Evolutionary conservation across 1,140 invertebrate genomes (phyloP), one percentile per base, ranked within the genome.

Genomic region (Antheraea pernyi): DNA sequence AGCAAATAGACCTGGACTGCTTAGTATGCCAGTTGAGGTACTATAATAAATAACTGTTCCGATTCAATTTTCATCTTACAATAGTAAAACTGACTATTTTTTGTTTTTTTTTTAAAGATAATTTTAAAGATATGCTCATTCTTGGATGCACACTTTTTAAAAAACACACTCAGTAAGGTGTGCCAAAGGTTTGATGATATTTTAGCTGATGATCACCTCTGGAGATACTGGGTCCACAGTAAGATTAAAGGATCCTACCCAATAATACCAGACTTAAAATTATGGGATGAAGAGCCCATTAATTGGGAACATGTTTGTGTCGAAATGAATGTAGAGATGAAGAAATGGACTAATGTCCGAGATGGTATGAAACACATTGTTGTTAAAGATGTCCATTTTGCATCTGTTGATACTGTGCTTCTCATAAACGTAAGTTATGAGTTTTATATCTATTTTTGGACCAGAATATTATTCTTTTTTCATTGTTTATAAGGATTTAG

Each of bases 71-170:
- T 70, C 19, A 42, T 70, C 58, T 65, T 9, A 66, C 18, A 62
- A 19, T 16, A 61, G 18, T 30, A 68, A 22, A n/a, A 30, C 18
- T 16, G 19, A 2, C 46, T 13, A 58, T 9, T 66, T 71, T 60
- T 69, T 18, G 59, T 74, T 19, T 65, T 39, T 67, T 92, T 92
- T 46, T 30, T 30, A 2, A 82, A 93, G 92, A 90, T 93, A 68
- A 84, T 93, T 68, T 77, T 92, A 61, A 91, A 92, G 81, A 93
- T 93, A 82, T 92, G 90, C 68, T 89, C 89, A 68, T 92, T 85
- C 71, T 75, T 93, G 64, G 89, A 91, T 75, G 83, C 84, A 70
- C 76, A 86, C 66, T 90, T 88, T 74, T 75, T 93, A 70, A 91
- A 83, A 74, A 75, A 83, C 60, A 91, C 85, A 42, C 74, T 93